Base-by-base conservation (phyloP, 2,888 invertebrate genomes). In the Pristionchus maxplancki region DNA sequence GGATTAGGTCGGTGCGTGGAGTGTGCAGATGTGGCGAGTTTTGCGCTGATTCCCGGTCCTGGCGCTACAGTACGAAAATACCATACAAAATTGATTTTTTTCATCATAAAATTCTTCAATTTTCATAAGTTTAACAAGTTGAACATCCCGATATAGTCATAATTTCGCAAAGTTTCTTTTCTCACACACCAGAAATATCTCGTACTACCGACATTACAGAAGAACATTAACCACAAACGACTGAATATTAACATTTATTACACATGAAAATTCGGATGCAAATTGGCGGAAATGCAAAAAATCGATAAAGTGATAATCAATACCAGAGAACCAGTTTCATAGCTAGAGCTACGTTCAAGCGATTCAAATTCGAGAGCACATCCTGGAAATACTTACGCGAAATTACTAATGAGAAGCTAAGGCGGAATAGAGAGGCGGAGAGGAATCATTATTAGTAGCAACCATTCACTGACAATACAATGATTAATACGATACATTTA, bases 311-410 rank as follows among this genome's bases (percentile, higher is more conserved):
- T 71, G 71, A 71, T 34, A 13, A 67, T 4, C 5, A 71, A 34
- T 71, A 37, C 20, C 31, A 17, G 31, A 31, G 31, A 71, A 71
- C 71, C 71, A 37, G 34, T 37, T 71, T 20, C 24, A 71, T 34
- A 34, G 71, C 71, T 71, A 71, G 71, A 71, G 71, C 71, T 37
- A 37, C 71, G 20, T 71, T 71, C 71, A 37, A 71, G 71, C 15
- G 34, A 67, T 67, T 71, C 13, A 67, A 24, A 8, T 6, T 4
- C 64, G 64, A 28, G 37, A 13, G 64, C 64, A 58, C 58, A 58
- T 24, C 11, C 31, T 11, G 31, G 20, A 64, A 64, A 64, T 31
- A 64, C 31, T 15, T 58, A 58, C 24, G n/a, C 9, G n/a, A 64
- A 58, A 58, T 58, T 28, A 64, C 6, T 20, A 34, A 71, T 71